Percentiles rank a stretch among this genome's conserved stretches.
Evolutionary conservation across 2,797 vertebrate genomes (phyloP).

Genomic region (Loris lydekkerianus): DNA sequence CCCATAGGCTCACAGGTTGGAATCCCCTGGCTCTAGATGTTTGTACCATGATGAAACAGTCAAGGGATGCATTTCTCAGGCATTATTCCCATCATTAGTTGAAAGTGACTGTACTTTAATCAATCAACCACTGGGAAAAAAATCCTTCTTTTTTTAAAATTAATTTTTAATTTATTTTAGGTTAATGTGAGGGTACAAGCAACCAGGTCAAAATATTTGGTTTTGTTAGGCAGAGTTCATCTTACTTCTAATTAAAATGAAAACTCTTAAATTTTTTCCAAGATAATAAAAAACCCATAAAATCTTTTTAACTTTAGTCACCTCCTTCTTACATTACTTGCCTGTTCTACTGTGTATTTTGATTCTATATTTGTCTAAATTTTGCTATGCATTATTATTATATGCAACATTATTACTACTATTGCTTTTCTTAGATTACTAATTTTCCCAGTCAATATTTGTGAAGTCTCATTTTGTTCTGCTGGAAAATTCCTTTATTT

Average conservation of each 20-base stretch:
- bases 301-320: not conserved
- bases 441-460: not conserved
- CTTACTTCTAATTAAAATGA: not conserved
- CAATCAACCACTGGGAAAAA: not conserved
- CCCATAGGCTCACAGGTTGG: too few species aligned
- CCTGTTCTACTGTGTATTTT: not conserved
- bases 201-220: too few species aligned
- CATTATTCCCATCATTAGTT: not conserved
- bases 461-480: not conserved
- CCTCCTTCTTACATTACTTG: not conserved
- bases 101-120: not conserved
- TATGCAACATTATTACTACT: not conserved
- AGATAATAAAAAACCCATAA: not conserved
- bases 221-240: not conserved
- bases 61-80: not conserved
- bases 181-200: too few species aligned
- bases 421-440: not conserved
- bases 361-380: not conserved
- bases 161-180: too few species aligned
- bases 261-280: not conserved
- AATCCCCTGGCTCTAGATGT: not conserved
- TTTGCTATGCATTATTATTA: not conserved
- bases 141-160: not conserved
- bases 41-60: not conserved
- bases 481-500: not conserved